These are phyloP conservation scores for Nycticebus coucang DNA, from an alignment of 2,113 vertebrate genomes.

Conservation along the genomic window DNA sequence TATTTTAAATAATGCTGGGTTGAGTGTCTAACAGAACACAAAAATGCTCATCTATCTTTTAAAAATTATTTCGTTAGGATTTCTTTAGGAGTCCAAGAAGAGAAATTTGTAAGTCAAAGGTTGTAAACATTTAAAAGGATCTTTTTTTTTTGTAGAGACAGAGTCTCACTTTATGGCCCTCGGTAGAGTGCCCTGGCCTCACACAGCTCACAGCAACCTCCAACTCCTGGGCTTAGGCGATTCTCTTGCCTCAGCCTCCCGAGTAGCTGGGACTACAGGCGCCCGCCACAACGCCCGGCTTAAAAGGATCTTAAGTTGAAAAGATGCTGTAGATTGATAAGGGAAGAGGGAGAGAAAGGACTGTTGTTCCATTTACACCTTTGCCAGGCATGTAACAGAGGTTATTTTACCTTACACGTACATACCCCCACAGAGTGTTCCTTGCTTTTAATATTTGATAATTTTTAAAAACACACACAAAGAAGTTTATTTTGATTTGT, in stretches of 20 bases:
- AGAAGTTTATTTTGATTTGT: constrained; percentile 23
- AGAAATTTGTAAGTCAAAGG: neutral
- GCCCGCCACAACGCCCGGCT: too few relatives aligned
- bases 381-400: neutral
- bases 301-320: neutral
- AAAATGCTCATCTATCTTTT: neutral
- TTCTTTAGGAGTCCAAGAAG: neutral
- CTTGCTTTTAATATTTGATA: constrained; percentile 8
- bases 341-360: too few relatives aligned
- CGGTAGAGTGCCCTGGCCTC: too few relatives aligned
- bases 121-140: constrained; percentile 52
- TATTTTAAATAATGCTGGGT: constrained; percentile 35
- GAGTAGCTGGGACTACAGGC: too few relatives aligned
- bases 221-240: too few relatives aligned
- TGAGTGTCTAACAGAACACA: neutral
- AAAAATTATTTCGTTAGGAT: constrained; percentile 14
- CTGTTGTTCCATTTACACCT: neutral
- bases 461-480: constrained; percentile 25
- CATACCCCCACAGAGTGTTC: neutral
- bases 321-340: neutral
- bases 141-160: too few relatives aligned
- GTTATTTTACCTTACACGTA: neutral
- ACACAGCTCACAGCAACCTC: too few relatives aligned
- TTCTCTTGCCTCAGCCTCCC: too few relatives aligned
- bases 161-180: too few relatives aligned